Evolutionary conservation across 2,113 vertebrate species (phyloP), one percentile per base, ranked within the genome.

Genomic region (Thunnus thynnus): DNA sequence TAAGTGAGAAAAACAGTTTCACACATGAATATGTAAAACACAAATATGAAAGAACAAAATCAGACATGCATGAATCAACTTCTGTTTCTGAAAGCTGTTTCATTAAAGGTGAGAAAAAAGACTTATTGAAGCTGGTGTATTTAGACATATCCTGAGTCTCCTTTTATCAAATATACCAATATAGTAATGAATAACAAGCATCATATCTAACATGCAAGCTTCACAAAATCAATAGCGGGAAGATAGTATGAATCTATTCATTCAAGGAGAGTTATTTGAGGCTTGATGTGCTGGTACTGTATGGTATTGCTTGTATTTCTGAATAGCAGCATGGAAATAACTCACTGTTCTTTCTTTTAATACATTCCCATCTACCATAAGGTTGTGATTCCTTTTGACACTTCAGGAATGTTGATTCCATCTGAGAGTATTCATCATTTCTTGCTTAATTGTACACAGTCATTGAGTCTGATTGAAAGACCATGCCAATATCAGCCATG

Each of bases 1-100:
- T 30, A 17, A 61, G 77, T 75, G 69, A 78, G 44, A 80, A 80
- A 56, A 68, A 61, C 30, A 41, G 16, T 51, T 83, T 79, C 66
- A 57, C 57, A 61, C 41, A 27, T 70, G 55, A 68, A 88, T 66
- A 67, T 76, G 50, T 73, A 22, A 74, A 63, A 13, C 4, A 36
- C 12, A 46, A 30, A 65, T 54, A 67, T 69, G 57, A 78, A n/a
- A 51, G 48, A 79, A 78, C n/a, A 54, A 30, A 86, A 67, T 25
- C 74, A 80, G 76, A 73, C 66, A 55, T 51, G 56, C 63, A 65
- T 32, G 32, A 82, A 76, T 68, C 67, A 69, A 46, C 30, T 41
- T 76, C 32, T 78, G 50, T 63, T 65, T 52, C 30, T 61, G n/a
- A 83, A 17, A 50, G 44, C 22, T 17, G 27, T 62, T 65, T 76